Conservation (phyloP, 2,888 invertebrate species). For the Lumbricus terrestris region DNA sequence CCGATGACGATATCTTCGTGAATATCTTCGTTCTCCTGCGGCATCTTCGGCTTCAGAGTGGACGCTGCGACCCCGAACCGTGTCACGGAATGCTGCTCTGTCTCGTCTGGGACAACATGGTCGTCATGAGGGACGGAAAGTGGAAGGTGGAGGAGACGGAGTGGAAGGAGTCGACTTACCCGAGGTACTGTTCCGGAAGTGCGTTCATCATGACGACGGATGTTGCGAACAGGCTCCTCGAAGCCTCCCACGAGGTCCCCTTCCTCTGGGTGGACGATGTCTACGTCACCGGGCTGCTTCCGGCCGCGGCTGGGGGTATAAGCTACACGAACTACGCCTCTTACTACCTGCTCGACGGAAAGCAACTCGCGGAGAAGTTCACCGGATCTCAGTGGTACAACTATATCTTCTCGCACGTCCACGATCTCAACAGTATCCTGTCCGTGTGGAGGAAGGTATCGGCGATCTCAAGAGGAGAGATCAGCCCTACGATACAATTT, state of each 20-base stretch:
- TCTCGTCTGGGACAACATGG: conserved; percentile 56
- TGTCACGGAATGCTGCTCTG: conserved; percentile 47
- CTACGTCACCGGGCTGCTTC: conserved; percentile 67
- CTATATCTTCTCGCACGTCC: conserved; percentile 53
- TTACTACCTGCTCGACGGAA: conserved; percentile 52
- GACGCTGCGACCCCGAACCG: background rate
- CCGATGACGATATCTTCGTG: conserved; percentile 62
- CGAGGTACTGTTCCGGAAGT: conserved; percentile 61
- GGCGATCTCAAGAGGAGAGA: conserved; percentile 33
- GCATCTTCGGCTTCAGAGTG: conserved; percentile 32
- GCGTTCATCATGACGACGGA: conserved; percentile 67
- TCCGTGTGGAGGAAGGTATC: conserved; percentile 48
- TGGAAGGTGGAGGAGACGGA: conserved; percentile 43
- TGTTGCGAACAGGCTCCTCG: conserved; percentile 63
- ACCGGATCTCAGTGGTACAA: conserved; percentile 46
- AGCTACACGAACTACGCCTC: conserved; percentile 50
- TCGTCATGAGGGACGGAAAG: conserved; percentile 53
- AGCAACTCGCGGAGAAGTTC: conserved; percentile 47
- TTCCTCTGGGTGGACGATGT: conserved; percentile 84
- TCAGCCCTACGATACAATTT: conserved; percentile 8
- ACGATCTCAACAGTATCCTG: conserved; percentile 48
- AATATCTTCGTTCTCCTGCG: conserved; percentile 60
- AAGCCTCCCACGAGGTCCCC: conserved; percentile 66
- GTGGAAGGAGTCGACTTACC: conserved; percentile 57
- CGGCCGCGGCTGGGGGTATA: conserved; percentile 37